Conservation (phyloP, 1,140 invertebrate genomes). For the Penaeus vannamei region DNA sequence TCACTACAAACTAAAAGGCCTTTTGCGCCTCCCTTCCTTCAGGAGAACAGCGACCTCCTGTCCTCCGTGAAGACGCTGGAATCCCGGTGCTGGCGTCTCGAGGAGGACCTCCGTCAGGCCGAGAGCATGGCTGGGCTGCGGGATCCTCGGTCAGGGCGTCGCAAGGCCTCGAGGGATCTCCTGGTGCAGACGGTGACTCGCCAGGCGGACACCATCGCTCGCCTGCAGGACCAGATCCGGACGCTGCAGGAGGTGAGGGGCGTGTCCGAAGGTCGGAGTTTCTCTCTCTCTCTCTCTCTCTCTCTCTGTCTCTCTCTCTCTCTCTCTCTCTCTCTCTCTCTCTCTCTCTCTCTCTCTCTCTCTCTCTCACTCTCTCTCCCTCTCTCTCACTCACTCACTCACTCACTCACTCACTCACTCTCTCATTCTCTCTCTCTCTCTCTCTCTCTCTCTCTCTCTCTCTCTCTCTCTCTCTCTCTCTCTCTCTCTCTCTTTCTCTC, state of each 20-base stretch:
- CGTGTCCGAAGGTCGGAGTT: too few relatives aligned
- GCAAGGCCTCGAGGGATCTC: slow-evolving; percentile 45
- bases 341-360: too few relatives aligned
- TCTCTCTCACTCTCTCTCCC: too few relatives aligned
- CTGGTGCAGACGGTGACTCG: slow-evolving; percentile 51
- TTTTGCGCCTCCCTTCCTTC: too few relatives aligned
- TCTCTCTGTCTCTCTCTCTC: not conserved
- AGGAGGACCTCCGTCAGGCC: slow-evolving; percentile 37
- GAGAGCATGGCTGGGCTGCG: slow-evolving; percentile 59
- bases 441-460: too few relatives aligned
- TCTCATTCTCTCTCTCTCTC: too few relatives aligned
- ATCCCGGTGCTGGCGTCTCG: slow-evolving; percentile 28
- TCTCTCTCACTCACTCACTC: too few relatives aligned
- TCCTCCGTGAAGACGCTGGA: slow-evolving; percentile 47
- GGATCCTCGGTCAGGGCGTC: slow-evolving; percentile 52
- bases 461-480: too few relatives aligned
- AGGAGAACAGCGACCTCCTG: not conserved
- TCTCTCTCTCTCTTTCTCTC: too few relatives aligned
- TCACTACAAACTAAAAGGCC: too few relatives aligned
- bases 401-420: too few relatives aligned
- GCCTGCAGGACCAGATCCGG: slow-evolving; percentile 44
- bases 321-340: not conserved
- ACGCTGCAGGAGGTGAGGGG: not conserved
- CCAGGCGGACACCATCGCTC: slow-evolving; percentile 53
- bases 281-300: not conserved